Evolutionary conservation across 1,140 invertebrate genomes (phyloP), one percentile per base, ranked within the genome.

Genomic region (Drosophila equinoxialis): DNA sequence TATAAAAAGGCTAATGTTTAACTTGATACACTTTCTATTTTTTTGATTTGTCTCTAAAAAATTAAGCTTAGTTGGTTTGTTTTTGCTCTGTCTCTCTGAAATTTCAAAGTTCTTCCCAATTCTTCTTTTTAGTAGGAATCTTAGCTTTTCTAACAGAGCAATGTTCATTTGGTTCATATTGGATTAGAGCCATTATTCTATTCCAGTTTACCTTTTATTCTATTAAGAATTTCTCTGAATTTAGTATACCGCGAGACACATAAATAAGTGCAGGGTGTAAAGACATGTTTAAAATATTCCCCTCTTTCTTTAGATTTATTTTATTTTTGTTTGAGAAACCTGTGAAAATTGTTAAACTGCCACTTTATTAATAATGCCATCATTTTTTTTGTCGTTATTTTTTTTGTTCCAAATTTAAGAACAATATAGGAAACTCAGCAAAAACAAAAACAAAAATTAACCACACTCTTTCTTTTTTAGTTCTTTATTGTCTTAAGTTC

Each of bases 281-380:
- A 51, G 45, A 48, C 17, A 14, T 51, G 45, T 20, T 51, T 8
- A 20, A 51, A 51, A 51, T 11, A 4, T 51, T 11, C 35, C 8
- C 17, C 26, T 39, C 17, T 26, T 11, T 41, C 3, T 51, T 26
- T 4, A 26, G 3, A 4, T 42, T 33, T 11, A 48, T 54, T 70
- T 30, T 67, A 67, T 65, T 64, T 64, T 72, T 77, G 73, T 79
- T 84, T 87, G 73, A 74, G 79, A 70, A 81, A 79, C 66, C 83
- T 87, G 83, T 87, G 84, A 87, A 89, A 51, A 87, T 80, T 87
- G 84, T 87, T 84, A 84, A 87, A 78, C 84, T 87, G 84, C 77
- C 84, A 84, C 77, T 87, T 87, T 89, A 89, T 89, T 87, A 87
- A 87, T 87, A 86, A 87, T 79, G 74, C 66, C 77, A 79, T 73